A percentile compares a stretch with the other conserved stretches of the same genome.
Evolutionary conservation across 2,113 vertebrate genomes (phyloP).

Genomic region (Dasyornis broadbenti): DNA sequence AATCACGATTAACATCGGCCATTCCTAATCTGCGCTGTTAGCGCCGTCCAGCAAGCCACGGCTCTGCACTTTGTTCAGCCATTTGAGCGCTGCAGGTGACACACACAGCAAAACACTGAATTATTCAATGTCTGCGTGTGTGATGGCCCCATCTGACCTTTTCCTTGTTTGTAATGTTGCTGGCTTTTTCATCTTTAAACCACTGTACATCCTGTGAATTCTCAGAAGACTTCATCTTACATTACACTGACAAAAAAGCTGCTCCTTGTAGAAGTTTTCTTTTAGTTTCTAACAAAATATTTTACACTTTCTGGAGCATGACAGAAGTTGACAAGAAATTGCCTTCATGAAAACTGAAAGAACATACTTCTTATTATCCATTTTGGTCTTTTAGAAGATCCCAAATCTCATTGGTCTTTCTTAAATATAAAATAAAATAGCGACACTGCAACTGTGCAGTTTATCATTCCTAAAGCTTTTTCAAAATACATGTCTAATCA

Average conservation of each 20-base stretch:
- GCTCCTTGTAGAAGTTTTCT: slow-evolving; percentile 5
- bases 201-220: neutral
- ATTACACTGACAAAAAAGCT: neutral
- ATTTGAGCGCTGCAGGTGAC: neutral
- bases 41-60: neutral
- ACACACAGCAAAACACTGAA: neutral
- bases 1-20: neutral
- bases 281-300: slow-evolving; percentile 14
- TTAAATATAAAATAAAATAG: slow-evolving; percentile 25
- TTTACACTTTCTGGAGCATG: slow-evolving; percentile 23
- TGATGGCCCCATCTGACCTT: neutral
- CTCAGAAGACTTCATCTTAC: neutral
- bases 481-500: neutral
- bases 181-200: slow-evolving; percentile 29
- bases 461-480: slow-evolving; percentile 42
- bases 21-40: neutral
- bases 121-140: neutral
- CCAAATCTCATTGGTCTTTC: neutral
- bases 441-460: slow-evolving; percentile 16
- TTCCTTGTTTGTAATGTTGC: neutral
- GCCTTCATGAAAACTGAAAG: slow-evolving; percentile 19
- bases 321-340: neutral
- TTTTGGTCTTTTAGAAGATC: slow-evolving; percentile 2
- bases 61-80: neutral
- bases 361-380: neutral